Evolutionary conservation across 1,140 invertebrate species (phyloP).

Genomic region (Colletes gigas): DNA sequence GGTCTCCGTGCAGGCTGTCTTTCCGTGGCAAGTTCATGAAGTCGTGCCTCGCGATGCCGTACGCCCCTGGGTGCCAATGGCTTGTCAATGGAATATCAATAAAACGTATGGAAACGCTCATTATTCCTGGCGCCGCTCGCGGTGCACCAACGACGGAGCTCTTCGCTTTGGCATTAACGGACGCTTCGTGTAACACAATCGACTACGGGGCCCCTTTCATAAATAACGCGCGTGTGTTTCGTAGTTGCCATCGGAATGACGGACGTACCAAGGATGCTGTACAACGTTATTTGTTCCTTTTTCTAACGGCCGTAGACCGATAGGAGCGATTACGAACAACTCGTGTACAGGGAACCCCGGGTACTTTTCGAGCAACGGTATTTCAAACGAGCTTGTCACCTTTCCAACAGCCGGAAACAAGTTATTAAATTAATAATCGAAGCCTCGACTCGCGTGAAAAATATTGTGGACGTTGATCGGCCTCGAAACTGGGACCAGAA

Average conservation of each 20-base stretch:
- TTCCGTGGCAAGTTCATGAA: constrained; percentile 48
- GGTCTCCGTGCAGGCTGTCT: constrained; percentile 23
- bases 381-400: too few relatives aligned
- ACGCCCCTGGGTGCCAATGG: constrained; percentile 44
- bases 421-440: too few relatives aligned
- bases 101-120: constrained; percentile 27
- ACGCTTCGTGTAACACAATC: constrained; percentile 25
- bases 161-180: neutral
- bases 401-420: too few relatives aligned
- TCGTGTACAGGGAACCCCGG: neutral
- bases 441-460: too few relatives aligned
- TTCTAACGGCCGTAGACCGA: neutral
- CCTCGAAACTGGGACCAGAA: too few relatives aligned
- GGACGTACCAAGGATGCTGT: neutral
- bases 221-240: neutral
- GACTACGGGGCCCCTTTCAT: constrained; percentile 12
- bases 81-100: constrained; percentile 53
- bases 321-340: neutral
- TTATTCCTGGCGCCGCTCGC: constrained; percentile 29
- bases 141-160: neutral
- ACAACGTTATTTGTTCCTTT: too few relatives aligned
- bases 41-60: constrained; percentile 11
- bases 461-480: too few relatives aligned
- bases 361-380: too few relatives aligned
- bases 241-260: neutral